These are phyloP conservation scores for Noctuana brunneofusca DNA, from an alignment of 2,888 invertebrate genomes.

Conservation along the genomic window DNA sequence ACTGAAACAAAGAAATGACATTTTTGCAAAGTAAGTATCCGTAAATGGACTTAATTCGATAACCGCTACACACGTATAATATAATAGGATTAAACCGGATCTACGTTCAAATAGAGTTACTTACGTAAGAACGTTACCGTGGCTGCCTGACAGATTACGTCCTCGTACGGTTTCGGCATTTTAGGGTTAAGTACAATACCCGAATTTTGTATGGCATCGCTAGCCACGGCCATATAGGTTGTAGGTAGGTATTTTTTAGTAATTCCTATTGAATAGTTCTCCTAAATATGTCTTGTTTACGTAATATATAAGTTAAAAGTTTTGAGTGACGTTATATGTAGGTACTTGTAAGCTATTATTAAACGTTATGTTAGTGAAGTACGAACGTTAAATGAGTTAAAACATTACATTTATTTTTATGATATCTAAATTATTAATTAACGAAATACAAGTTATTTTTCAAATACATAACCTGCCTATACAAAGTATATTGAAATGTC, in stretches of 20 bases:
- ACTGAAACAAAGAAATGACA: neutral
- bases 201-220: slow-evolving; percentile 57
- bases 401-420: no score
- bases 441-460: no score
- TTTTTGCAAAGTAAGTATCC: neutral
- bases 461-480: no score
- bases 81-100: slow-evolving; percentile 71
- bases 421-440: no score
- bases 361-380: no score
- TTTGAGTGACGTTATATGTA: no score
- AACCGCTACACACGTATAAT: slow-evolving; percentile 37
- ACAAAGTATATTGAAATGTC: no score
- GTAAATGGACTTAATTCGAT: slow-evolving; percentile 54
- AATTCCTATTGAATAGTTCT: no score
- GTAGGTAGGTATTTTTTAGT: slow-evolving; percentile 12
- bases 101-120: slow-evolving; percentile 41
- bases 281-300: no score
- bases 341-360: no score
- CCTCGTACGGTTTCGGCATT: slow-evolving; percentile 74
- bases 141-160: slow-evolving; percentile 59
- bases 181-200: slow-evolving; percentile 70
- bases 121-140: slow-evolving; percentile 51
- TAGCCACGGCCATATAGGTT: slow-evolving; percentile 34
- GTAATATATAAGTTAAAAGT: no score
- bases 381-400: no score